phyloP scores from a whole-genome alignment of 2,797 vertebrate species.

The Acipenser oxyrinchus region DNA sequence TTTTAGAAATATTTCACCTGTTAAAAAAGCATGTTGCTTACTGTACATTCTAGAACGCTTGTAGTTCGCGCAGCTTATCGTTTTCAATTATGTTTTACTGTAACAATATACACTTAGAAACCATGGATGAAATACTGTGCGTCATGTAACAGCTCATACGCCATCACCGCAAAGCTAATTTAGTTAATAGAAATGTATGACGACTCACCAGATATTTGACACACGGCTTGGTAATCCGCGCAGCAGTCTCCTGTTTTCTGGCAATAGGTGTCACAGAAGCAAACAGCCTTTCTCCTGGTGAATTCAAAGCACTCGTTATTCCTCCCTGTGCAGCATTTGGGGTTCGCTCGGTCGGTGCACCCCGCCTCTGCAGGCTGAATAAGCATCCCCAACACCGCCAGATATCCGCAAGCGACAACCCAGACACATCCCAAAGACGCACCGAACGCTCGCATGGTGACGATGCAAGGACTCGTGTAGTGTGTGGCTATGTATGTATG shows the following conservation, averaged over 20 bases:
- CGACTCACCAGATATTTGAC: constrained; percentile 65
- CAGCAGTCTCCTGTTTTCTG: constrained; percentile 68
- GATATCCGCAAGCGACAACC: constrained; percentile 38
- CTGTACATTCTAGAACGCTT: constrained; percentile 37
- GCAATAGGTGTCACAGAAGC: constrained; percentile 80
- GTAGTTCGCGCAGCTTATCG: background rate
- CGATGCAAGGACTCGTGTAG: constrained; percentile 3
- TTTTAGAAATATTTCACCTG: background rate
- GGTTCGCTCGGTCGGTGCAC: constrained; percentile 54
- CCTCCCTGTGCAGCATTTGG: constrained; percentile 68
- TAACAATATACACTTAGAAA: background rate
- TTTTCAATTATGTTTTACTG: background rate
- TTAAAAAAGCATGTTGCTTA: constrained; percentile 11
- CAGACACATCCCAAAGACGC: constrained; percentile 35
- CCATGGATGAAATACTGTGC: background rate
- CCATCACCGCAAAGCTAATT: background rate
- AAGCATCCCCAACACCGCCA: constrained; percentile 37
- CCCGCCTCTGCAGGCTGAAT: constrained; percentile 42
- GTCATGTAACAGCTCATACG: background rate
- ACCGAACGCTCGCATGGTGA: constrained; percentile 42
- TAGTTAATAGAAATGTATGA: background rate
- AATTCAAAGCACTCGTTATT: constrained; percentile 68
- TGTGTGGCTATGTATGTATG: background rate
- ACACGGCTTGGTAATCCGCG: constrained; percentile 58
- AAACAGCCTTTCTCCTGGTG: constrained; percentile 41